Percentiles rank a stretch among this genome's conserved stretches.
Conservation (phyloP, 2,797 vertebrate species). For the Neosilurus hyrtlii region DNA sequence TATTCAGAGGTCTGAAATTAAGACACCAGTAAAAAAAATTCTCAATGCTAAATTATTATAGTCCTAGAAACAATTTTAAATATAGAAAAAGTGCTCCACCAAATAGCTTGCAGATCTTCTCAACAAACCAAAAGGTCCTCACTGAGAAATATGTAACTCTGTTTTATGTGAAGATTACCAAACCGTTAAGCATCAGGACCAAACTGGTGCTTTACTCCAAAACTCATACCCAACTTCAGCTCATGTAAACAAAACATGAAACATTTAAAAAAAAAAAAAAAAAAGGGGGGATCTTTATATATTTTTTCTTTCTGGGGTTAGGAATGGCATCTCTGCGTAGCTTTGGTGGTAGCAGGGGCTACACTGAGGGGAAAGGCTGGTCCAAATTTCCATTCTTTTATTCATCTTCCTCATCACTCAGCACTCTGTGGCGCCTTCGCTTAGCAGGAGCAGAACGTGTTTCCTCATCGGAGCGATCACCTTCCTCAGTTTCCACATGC, state of each 20-base stretch:
- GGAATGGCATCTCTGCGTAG: no score
- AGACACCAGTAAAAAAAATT: no score
- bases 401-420: conserved; percentile 75
- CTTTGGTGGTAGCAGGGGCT: no score
- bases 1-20: not conserved
- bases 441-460: conserved; percentile 64
- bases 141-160: not conserved
- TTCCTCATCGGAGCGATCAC: conserved; percentile 57
- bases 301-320: no score
- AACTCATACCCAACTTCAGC: not conserved
- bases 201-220: not conserved
- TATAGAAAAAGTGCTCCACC: not conserved
- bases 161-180: not conserved
- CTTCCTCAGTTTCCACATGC: conserved; percentile 40
- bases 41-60: not conserved
- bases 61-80: not conserved
- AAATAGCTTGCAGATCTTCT: not conserved
- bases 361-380: not conserved
- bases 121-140: not conserved
- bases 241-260: not conserved
- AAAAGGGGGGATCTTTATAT: no score
- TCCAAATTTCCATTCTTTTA: conserved; percentile 56
- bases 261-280: no score
- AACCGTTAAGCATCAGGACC: not conserved
- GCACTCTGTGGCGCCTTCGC: conserved; percentile 65